Base-by-base conservation (phyloP, 2,113 vertebrate species). In the Laterallus jamaicensis region DNA sequence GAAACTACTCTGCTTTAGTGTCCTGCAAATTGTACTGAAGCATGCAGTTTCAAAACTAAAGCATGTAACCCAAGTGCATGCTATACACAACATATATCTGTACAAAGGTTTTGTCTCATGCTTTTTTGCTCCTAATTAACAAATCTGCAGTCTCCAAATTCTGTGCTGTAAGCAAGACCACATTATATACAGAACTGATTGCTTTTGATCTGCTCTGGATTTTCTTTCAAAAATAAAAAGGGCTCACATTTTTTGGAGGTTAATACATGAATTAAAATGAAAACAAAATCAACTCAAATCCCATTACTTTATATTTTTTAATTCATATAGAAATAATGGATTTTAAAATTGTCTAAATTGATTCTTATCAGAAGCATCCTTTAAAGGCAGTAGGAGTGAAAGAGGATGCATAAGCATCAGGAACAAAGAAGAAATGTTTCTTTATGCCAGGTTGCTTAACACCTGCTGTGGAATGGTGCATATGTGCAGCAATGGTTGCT, bases 11-110 rank as follows among this genome's bases (percentile, higher is more conserved):
- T 94, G 71, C 77, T 95, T 95, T 90, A 40, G 62, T 94, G 70
- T 95, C 91, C 73, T 97, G 96, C 93, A 97, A 88, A 92, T 86
- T 91, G 73, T 96, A 90, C 83, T 94, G 82, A 96, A 97, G 97
- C 97, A 97, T 97, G 97, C 90, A 86, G 19, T 95, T 97, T 77
- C 88, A 88, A 95, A 96, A 78, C 52, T 82, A 81, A 95, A 97
- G 96, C 96, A 96, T 95, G 97, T 96, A 90, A 55, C 73, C 55
- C 82, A 52, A 91, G 40, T 96, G 97, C 97, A 98, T 96, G 98
- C 93, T 96, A 75, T 90, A 78, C 54, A 44, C 78, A 93, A n/a
- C 49, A 68, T 66, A 21, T 71, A 50, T 94, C 68, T 95, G 15
- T 92, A 16, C 88, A 67, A 40, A 89, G 60, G 28, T 77, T 92